Evolutionary conservation across 2,113 vertebrate genomes (phyloP).

Genomic region (Micromys minutus): DNA sequence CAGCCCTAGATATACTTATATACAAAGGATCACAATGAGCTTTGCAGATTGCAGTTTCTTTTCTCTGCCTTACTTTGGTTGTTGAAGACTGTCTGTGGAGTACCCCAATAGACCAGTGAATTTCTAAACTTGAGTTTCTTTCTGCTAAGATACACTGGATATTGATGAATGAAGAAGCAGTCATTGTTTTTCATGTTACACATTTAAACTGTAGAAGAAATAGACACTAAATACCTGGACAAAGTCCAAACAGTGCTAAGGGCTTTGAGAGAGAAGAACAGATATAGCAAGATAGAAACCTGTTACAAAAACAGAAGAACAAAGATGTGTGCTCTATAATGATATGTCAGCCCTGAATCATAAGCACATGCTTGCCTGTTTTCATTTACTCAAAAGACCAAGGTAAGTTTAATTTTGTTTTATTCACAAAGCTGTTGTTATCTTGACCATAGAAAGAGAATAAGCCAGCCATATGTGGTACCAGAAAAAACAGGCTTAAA

Average conservation of each 20-base stretch:
- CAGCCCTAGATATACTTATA: background rate
- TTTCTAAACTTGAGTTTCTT: background rate
- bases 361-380: background rate
- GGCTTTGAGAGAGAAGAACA: background rate
- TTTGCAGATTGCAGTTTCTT: background rate
- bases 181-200: background rate
- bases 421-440: background rate
- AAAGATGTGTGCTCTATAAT: background rate
- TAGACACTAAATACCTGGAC: background rate
- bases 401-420: conserved; percentile 1
- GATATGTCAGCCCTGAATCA: background rate
- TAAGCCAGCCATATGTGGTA: background rate
- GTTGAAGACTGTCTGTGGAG: background rate
- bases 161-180: background rate
- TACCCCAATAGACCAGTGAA: background rate
- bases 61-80: background rate
- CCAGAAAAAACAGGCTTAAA: background rate
- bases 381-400: background rate
- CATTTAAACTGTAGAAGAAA: background rate
- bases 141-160: background rate
- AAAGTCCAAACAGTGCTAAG: background rate
- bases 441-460: background rate
- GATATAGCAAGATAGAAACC: background rate
- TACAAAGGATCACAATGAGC: background rate
- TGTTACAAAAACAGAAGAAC: background rate